These are phyloP conservation scores for Bos taurus DNA, from an alignment of 2,113 vertebrate species.

Conservation along the genomic window ARS-UCD2.0 NC_037335.1:1008001-1008500, in stretches of 20 bases:
- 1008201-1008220: neutral
- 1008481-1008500: neutral
- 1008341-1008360: neutral
- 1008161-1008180: neutral
- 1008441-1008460: neutral
- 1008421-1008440: neutral
- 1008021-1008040: neutral
- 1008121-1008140: neutral
- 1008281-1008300: neutral
- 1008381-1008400: neutral
- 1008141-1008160: neutral
- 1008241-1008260: too few relatives aligned
- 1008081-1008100: neutral
- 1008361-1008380: neutral
- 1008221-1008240: neutral
- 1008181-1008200: neutral
- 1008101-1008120: neutral
- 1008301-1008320: fast-evolving
- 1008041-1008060: neutral
- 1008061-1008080: neutral
- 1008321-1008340: fast-evolving
- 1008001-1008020: neutral
- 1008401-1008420: neutral
- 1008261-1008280: neutral
- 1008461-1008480: neutral